These are phyloP conservation scores for Netelia fuscicornis DNA, from an alignment of 2,888 invertebrate genomes.

Conservation along the genomic window DNA sequence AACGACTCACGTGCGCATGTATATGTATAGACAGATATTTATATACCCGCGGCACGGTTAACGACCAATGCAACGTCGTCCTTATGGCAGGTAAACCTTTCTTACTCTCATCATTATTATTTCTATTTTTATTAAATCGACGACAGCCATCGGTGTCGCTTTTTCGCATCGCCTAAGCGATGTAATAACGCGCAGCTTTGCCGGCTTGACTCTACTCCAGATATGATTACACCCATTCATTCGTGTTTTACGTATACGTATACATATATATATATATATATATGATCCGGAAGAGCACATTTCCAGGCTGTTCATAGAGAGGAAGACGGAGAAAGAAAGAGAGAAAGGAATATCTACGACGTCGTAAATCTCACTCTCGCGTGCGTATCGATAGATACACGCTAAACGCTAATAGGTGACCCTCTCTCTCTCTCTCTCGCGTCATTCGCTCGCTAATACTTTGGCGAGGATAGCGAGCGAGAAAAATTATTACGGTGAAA, in stretches of 20 bases:
- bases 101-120: conserved; percentile 1
- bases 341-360: conserved; percentile 73
- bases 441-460: conserved; percentile 37
- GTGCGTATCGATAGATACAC: conserved; percentile 67
- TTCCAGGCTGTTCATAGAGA: too few relatives aligned
- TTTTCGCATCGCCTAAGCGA: too few relatives aligned
- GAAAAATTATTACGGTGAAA: conserved; percentile 42
- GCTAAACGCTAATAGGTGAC: conserved; percentile 68
- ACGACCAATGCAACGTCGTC: conserved; percentile 45
- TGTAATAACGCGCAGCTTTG: conserved; percentile 19
- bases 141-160: conserved; percentile 1
- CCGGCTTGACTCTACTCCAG: conserved; percentile 7
- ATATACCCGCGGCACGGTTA: conserved; percentile 39
- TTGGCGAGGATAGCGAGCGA: conserved; percentile 42
- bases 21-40: conserved; percentile 7
- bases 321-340: conserved; percentile 1
- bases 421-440: conserved; percentile 21
- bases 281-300: neutral
- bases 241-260: conserved; percentile 7
- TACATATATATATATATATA: neutral
- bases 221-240: conserved; percentile 36
- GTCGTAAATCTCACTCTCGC: conserved; percentile 74
- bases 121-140: conserved; percentile 40
- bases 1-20: conserved; percentile 46
- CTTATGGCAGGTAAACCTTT: neutral